Evolutionary conservation across 2,888 invertebrate species (phyloP).

Genomic region (Taphrorychus bicolor): DNA sequence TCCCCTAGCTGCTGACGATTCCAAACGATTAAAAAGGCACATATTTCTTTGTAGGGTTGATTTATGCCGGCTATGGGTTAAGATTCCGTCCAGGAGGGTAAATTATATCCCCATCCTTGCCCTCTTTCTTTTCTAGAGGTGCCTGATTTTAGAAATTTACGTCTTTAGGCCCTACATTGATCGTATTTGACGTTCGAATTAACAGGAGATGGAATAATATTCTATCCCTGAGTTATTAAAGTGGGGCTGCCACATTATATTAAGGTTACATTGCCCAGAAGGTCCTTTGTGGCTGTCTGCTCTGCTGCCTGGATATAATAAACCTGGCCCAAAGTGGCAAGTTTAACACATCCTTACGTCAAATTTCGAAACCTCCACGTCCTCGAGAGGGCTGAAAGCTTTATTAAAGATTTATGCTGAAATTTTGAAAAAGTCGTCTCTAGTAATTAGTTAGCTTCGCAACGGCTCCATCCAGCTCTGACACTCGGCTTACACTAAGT

Average conservation of each 20-base stretch:
- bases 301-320: slow-evolving; percentile 1
- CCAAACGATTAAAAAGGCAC: no score
- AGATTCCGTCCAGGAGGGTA: no score
- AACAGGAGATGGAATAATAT: not conserved
- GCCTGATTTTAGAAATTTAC: no score
- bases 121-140: no score
- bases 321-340: slow-evolving; percentile 7
- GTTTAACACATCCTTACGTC: slow-evolving; percentile 3
- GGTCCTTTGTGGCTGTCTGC: slow-evolving; percentile 6
- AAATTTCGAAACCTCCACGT: not conserved
- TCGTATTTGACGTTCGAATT: no score
- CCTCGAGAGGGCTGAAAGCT: not conserved
- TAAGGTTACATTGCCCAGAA: not conserved
- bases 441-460: not conserved
- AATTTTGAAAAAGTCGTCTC: not conserved
- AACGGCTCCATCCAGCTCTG: not conserved
- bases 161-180: no score
- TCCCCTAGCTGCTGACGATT: no score
- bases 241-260: not conserved
- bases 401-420: not conserved
- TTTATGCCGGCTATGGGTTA: not conserved
- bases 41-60: not conserved
- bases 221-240: not conserved
- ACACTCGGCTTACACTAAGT: slow-evolving; percentile 17
- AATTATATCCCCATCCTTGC: no score